phyloP scores from a whole-genome alignment of 2,113 vertebrate species.

The Urocynchramus pylzowi region DNA sequence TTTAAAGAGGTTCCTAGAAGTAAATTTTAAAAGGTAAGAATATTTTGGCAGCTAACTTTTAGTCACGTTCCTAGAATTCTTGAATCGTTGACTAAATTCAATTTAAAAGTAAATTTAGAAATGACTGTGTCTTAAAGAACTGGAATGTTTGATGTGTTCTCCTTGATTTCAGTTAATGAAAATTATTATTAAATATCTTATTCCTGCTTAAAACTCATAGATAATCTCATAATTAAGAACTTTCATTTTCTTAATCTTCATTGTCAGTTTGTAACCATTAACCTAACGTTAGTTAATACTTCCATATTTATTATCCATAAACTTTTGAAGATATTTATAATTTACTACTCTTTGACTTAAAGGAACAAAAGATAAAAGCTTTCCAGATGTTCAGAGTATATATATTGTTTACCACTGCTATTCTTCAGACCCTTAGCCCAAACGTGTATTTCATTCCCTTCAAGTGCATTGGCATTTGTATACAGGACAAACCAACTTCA shows the following conservation, averaged over 20 bases:
- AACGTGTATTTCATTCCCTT: not conserved
- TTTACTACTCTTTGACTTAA: not conserved
- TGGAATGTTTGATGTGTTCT: not conserved
- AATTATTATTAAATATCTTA: not conserved
- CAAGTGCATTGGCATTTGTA: rapidly evolving
- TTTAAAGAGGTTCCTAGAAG: not conserved
- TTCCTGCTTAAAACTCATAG: not conserved
- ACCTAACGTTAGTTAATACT: not conserved
- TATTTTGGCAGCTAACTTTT: not conserved
- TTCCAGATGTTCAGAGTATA: not conserved
- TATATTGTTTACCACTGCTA: not conserved
- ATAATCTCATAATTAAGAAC: not conserved
- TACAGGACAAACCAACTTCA: not conserved
- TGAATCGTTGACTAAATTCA: not conserved
- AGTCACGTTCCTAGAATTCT: not conserved
- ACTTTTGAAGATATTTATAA: not conserved
- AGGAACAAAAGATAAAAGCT: not conserved
- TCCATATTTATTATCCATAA: not conserved
- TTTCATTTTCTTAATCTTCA: not conserved
- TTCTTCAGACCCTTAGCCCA: not conserved
- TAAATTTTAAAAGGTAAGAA: not conserved
- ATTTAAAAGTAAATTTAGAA: not conserved
- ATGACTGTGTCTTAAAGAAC: not conserved
- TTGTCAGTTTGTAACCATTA: not conserved
- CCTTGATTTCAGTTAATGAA: not conserved